Evolutionary conservation across 2,888 invertebrate genomes (phyloP).

Genomic region (Leucozona laternaria): DNA sequence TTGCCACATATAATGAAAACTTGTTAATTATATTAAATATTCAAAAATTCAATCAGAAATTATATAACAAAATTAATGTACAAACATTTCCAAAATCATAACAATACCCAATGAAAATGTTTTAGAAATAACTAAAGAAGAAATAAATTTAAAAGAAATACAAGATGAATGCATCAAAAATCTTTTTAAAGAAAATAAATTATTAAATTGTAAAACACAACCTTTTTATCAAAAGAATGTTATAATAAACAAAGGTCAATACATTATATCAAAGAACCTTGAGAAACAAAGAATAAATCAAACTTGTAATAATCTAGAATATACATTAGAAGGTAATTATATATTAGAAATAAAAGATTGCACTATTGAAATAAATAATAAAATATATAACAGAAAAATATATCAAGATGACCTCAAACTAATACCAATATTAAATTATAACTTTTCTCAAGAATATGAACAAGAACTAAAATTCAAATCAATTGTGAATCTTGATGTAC

Average conservation of each 20-base stretch:
- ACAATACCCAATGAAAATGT: not conserved
- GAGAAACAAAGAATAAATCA: not conserved
- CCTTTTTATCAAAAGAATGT: not conserved
- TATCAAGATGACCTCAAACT: not conserved
- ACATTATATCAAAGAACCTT: not conserved
- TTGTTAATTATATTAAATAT: not conserved
- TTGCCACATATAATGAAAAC: not conserved
- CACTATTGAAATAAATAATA: not conserved
- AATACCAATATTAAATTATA: not conserved
- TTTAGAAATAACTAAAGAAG: not conserved
- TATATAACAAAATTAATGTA: not conserved
- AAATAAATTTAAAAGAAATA: not conserved
- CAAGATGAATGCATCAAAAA: not conserved
- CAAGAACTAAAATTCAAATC: too few species aligned
- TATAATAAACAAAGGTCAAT: not conserved
- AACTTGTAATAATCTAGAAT: not conserved
- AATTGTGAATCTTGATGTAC: not conserved
- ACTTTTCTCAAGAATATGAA: too few species aligned
- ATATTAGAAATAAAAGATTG: not conserved
- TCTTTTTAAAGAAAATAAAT: too few species aligned
- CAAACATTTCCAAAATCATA: not conserved
- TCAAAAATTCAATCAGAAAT: not conserved
- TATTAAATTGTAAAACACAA: not conserved
- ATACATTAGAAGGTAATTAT: not conserved
- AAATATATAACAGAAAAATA: constrained; percentile 2